A percentile compares a stretch with the other conserved stretches of the same genome.
phyloP scores from a whole-genome alignment of 2,113 vertebrate genomes.

The Petrocephalus microphthalmus region DNA sequence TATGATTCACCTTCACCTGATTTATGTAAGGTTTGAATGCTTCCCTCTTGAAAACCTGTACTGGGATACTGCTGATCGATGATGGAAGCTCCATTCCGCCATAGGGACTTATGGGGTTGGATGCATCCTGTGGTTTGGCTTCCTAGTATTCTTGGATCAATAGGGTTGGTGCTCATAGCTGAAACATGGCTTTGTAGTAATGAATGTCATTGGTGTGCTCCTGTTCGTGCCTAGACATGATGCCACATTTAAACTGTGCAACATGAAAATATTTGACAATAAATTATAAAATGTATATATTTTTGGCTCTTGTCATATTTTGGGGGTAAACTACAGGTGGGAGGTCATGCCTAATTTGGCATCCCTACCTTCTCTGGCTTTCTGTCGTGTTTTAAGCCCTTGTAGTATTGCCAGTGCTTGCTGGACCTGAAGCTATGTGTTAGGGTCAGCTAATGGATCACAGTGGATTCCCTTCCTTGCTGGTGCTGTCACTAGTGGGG shows the following conservation, averaged over 20 bases:
- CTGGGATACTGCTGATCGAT: neutral
- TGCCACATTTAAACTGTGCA: conserved; percentile 35
- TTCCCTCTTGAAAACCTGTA: neutral
- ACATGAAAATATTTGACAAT: conserved; percentile 43
- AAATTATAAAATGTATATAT: conserved; percentile 36
- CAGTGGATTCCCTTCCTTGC: neutral
- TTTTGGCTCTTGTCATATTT: neutral
- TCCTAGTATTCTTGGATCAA: neutral
- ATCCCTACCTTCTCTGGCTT: neutral
- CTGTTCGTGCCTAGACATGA: conserved; percentile 30
- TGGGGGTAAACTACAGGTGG: neutral
- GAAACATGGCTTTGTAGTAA: conserved; percentile 18
- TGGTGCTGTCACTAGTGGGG: neutral
- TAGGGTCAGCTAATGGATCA: neutral
- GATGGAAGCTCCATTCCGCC: neutral
- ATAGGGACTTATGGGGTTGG: neutral
- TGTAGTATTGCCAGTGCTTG: neutral
- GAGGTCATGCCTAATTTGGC: neutral
- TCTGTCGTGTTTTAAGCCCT: too few relatives aligned
- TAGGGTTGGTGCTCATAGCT: neutral
- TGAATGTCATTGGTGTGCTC: conserved; percentile 34
- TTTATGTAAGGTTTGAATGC: neutral
- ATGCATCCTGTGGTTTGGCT: neutral
- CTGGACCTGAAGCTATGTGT: neutral
- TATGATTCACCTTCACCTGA: neutral